Evolutionary conservation across 1,140 invertebrate species (phyloP).

Genomic region (Phthorimaea operculella): DNA sequence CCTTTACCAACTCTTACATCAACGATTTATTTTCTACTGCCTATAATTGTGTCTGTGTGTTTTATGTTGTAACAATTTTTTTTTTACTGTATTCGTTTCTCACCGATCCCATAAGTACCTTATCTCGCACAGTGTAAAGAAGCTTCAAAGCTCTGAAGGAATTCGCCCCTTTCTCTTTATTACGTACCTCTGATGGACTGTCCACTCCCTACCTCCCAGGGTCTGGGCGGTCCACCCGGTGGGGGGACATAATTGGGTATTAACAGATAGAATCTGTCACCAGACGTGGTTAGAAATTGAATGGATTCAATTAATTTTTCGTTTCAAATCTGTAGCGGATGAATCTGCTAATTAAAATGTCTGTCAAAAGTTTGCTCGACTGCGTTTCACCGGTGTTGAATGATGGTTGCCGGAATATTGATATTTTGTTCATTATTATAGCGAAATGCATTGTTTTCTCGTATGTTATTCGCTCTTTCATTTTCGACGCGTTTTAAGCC

Average conservation of each 20-base stretch:
- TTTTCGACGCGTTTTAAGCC: too few species aligned
- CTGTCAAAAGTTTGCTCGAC: conserved; percentile 1
- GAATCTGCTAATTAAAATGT: conserved; percentile 2
- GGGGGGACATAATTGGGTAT: conserved; percentile 37
- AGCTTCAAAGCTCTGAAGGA: background rate
- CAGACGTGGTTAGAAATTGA: conserved; percentile 24
- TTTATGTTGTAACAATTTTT: too few species aligned
- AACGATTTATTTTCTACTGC: too few species aligned
- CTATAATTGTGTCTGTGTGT: too few species aligned
- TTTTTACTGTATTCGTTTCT: too few species aligned
- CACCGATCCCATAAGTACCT: too few species aligned
- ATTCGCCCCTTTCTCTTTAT: conserved; percentile 4
- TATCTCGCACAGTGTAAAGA: background rate
- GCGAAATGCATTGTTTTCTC: too few species aligned
- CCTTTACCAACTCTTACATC: too few species aligned
- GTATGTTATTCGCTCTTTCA: too few species aligned
- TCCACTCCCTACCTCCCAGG: background rate
- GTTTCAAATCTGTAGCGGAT: conserved; percentile 13
- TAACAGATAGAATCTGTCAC: conserved; percentile 40
- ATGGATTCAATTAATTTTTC: conserved; percentile 35
- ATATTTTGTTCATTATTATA: too few species aligned
- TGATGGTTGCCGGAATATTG: too few species aligned
- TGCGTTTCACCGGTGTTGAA: background rate
- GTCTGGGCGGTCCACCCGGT: conserved; percentile 1
- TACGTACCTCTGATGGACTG: conserved; percentile 5